These are phyloP conservation scores for Cyphomyrus discorhynchus DNA, from an alignment of 2,113 vertebrate genomes.

Conservation along the genomic window DNA sequence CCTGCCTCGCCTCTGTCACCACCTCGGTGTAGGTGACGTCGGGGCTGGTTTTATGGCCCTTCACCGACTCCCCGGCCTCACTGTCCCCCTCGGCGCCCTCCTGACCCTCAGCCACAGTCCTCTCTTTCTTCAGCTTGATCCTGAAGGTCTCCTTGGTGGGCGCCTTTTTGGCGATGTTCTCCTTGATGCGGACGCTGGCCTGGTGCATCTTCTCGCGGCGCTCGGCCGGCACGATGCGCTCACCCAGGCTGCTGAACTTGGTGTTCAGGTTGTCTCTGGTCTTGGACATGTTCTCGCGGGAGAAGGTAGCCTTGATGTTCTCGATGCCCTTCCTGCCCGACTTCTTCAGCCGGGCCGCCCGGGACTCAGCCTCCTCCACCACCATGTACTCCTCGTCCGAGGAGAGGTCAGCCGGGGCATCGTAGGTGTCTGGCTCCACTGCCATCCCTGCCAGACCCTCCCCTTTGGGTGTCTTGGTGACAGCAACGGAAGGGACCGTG, in stretches of 20 bases:
- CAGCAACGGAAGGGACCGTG: conserved; percentile 73
- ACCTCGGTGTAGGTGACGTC: conserved; percentile 71
- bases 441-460: conserved; percentile 52
- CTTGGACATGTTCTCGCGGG: conserved; percentile 88
- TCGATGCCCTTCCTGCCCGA: conserved; percentile 79
- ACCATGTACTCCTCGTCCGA: conserved; percentile 89
- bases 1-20: conserved; percentile 67
- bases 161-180: conserved; percentile 80
- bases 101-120: conserved; percentile 66
- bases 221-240: conserved; percentile 85
- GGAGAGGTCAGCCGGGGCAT: conserved; percentile 81
- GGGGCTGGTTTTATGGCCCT: conserved; percentile 39
- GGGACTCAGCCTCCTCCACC: conserved; percentile 69
- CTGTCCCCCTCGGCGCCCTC: conserved; percentile 62
- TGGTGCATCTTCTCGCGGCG: conserved; percentile 83
- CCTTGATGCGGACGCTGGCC: conserved; percentile 82
- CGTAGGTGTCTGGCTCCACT: conserved; percentile 66
- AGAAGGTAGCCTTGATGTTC: conserved; percentile 88
- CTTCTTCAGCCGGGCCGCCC: conserved; percentile 74
- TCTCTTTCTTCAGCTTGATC: conserved; percentile 78
- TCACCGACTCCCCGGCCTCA: conserved; percentile 35
- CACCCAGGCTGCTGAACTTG: conserved; percentile 80
- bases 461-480: conserved; percentile 73
- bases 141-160: conserved; percentile 79
- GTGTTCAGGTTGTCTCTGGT: conserved; percentile 83